Evolutionary conservation across 2,113 vertebrate genomes (phyloP).

Genomic region (Perca flavescens): DNA sequence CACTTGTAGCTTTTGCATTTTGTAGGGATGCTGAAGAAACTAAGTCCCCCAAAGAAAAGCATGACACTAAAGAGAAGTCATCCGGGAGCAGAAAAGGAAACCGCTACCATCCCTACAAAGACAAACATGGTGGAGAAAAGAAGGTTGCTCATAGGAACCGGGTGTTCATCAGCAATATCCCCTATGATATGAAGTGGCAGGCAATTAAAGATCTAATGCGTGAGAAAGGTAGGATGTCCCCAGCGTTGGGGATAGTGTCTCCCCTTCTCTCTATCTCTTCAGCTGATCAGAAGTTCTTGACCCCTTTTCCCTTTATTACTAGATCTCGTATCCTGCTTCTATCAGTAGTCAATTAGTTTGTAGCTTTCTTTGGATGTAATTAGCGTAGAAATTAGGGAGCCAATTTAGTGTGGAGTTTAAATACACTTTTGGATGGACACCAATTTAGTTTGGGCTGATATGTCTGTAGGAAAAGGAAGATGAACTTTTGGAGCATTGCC

Average conservation of each 20-base stretch:
- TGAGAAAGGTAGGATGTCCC: slow-evolving; percentile 93
- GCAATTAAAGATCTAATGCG: slow-evolving; percentile 99
- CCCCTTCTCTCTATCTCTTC: slow-evolving; percentile 32
- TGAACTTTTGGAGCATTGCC: slow-evolving; percentile 71
- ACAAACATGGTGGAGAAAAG: slow-evolving; percentile 91
- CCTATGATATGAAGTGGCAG: slow-evolving; percentile 99
- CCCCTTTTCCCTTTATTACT: slow-evolving; percentile 47
- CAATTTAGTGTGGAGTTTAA: slow-evolving; percentile 68
- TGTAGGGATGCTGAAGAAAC: slow-evolving; percentile 88
- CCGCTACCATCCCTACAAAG: slow-evolving; percentile 97
- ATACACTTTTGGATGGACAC: slow-evolving; percentile 71
- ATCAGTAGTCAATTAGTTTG: slow-evolving; percentile 53
- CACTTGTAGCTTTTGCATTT: slow-evolving; percentile 17
- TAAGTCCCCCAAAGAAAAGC: slow-evolving; percentile 85
- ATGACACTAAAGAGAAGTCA: slow-evolving; percentile 91
- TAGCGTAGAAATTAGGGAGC: slow-evolving; percentile 58
- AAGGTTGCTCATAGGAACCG: slow-evolving; percentile 91
- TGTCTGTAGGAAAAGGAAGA: slow-evolving; percentile 77
- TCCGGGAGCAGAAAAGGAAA: slow-evolving; percentile 87
- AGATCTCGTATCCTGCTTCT: slow-evolving; percentile 63
- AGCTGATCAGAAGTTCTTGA: slow-evolving; percentile 55
- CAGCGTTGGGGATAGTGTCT: slow-evolving; percentile 43
- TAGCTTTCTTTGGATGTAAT: slow-evolving; percentile 65
- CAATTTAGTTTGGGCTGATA: slow-evolving; percentile 76
- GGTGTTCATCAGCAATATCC: slow-evolving; percentile 99